Evolutionary conservation across 2,888 invertebrate species (phyloP), one percentile per base, ranked within the genome.

Genomic region (Noctua janthina): DNA sequence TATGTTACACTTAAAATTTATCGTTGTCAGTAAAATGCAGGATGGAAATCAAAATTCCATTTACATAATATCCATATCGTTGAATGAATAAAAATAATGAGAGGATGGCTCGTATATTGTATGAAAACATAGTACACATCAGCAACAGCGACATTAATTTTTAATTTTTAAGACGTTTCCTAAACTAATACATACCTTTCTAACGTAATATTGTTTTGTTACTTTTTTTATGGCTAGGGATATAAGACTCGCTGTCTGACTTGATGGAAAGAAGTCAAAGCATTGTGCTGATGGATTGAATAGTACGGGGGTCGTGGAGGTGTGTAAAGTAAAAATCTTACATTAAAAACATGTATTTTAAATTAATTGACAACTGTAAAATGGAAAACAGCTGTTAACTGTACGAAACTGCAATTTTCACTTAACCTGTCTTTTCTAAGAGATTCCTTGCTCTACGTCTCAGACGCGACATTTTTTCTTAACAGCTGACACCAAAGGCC

Each of bases 401-500:
- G 20, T 46, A 17, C 6, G 59, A 79, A 23, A 15, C 10, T 49
- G 20, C 35, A 20, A 59, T n/a, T 68, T 72, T 2, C 1, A 54
- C 39, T 29, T 2, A 17, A 43, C 13, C 39, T 13, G 46, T 59
- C 76, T 20, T 8, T 74, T 87, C 90, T 87, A 68, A 49, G 68
- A 85, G 29, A 56, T 86, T 89, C 74, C 11, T 68, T 74, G 81
- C 76, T 90, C 91, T 91, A 69, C 80, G 64, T 76, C 74, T 76
- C 68, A 81, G 78, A 79, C 78, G 83, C 85, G 91, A 90, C 89
- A 91, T 93, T 94, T 94, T 94, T 94, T 92, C 90, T 89, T 90
- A 89, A 81, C 89, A 87, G 91, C 92, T 92, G 91, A 93, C 92
- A 93, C 91, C 92, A 93, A 93, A 89, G 91, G 88, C 91, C 87